phyloP scores from a whole-genome alignment of 2,888 invertebrate genomes.

The Julus scandinavius region DNA sequence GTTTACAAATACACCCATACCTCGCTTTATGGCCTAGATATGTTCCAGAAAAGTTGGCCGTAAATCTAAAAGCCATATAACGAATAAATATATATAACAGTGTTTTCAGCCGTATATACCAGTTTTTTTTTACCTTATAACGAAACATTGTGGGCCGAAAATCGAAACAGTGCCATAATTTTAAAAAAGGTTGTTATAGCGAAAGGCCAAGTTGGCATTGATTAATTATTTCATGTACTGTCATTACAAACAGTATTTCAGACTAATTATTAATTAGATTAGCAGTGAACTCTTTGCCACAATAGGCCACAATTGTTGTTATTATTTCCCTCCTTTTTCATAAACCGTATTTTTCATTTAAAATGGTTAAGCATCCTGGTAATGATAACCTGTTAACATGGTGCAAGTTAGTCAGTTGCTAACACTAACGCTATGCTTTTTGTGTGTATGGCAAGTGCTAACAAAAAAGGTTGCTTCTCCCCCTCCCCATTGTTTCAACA shows the following conservation, averaged over 20 bases:
- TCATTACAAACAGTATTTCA: not conserved
- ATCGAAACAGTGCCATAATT: no score
- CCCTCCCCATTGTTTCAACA: constrained; percentile 51
- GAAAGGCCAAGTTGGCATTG: not conserved
- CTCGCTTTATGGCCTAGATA: no score
- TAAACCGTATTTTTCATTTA: not conserved
- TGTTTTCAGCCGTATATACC: no score
- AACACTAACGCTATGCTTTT: constrained; percentile 27
- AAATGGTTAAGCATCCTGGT: not conserved
- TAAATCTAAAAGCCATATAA: no score
- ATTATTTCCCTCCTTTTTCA: not conserved
- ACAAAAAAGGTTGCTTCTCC: constrained; percentile 45
- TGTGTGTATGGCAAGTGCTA: constrained; percentile 50
- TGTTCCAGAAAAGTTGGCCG: no score
- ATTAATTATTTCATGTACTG: not conserved
- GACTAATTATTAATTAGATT: not conserved
- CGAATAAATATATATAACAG: no score
- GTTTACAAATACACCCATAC: no score
- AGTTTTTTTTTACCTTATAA: no score
- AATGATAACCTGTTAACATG: not conserved
- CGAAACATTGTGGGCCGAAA: no score
- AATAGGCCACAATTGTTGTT: not conserved
- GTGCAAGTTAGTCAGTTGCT: not conserved
- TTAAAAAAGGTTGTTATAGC: no score
- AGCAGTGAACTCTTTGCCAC: not conserved